Base-by-base conservation (phyloP, 2,113 vertebrate species). In the Hiodon tergisus region DNA sequence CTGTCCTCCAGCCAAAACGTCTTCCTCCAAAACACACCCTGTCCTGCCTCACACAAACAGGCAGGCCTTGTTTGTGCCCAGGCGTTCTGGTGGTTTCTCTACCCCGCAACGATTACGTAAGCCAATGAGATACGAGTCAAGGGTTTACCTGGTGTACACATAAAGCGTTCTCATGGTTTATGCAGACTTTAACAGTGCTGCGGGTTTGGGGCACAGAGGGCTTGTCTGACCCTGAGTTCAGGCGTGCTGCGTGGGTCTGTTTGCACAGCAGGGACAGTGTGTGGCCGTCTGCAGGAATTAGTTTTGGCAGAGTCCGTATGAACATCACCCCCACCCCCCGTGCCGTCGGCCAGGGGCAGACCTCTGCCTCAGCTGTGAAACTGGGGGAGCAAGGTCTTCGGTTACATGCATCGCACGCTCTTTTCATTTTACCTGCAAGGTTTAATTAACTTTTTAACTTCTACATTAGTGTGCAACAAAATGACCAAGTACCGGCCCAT, bases 401-500 rank as follows among this genome's bases (percentile, higher is more conserved):
- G 31, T 31, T 31, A 31, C 31, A 31, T 31, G 31, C 31, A 31
- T 31, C 31, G 2, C 31, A 31, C 31, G 31, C 31, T 31, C 31
- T 31, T 31, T 31, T 31, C 31, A 31, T 31, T 31, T 31, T 31
- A 31, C 31, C 31, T 31, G 31, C 31, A 31, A 31, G 31, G 31
- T 31, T 31, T 31, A 31, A 31, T 31, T 31, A 31, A 31, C 31
- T 31, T 31, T 31, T 31, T 31, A 31, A 31, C 31, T 83, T 61
- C 83, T 31, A 31, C 31, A 31, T 31, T 31, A 94, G 97, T 98
- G 78, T 99, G 97, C 88, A 93, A 98, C 84, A 94, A 95, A 88
- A 92, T 96, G 91, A 94, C 94, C 78, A 93, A 90, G 81, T 95
- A 94, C 80, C 90, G 90, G 3, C 91, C 93, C 0, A 91, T 93